These are phyloP conservation scores for Anthonomus grandis DNA, from an alignment of 1,140 invertebrate species.

Conservation along the genomic window DNA sequence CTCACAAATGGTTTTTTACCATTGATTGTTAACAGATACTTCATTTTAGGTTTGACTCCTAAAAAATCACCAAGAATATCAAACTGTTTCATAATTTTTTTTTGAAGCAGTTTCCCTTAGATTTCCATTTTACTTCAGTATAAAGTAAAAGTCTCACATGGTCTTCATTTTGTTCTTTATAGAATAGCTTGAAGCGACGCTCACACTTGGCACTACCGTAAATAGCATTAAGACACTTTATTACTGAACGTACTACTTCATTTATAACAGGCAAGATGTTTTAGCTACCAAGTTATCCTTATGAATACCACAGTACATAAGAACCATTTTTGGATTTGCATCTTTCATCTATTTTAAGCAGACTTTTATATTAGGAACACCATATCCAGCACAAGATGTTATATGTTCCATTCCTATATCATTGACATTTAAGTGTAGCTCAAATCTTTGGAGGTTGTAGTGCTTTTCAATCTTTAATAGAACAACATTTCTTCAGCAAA, in stretches of 20 bases:
- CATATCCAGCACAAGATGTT: slow-evolving; percentile 23
- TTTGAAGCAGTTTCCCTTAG: slow-evolving; percentile 33
- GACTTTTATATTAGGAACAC: slow-evolving; percentile 27
- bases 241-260: slow-evolving; percentile 30
- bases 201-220: slow-evolving; percentile 31
- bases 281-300: slow-evolving; percentile 27
- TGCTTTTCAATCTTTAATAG: slow-evolving; percentile 37
- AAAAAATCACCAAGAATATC: slow-evolving; percentile 30
- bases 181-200: slow-evolving; percentile 32
- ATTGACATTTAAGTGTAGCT: too few species aligned
- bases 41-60: slow-evolving; percentile 32
- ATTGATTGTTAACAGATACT: slow-evolving; percentile 30
- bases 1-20: slow-evolving; percentile 28
- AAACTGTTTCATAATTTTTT: slow-evolving; percentile 34
- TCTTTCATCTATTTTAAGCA: slow-evolving; percentile 25
- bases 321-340: slow-evolving; percentile 30
- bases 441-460: slow-evolving; percentile 35
- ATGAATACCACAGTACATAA: slow-evolving; percentile 36
- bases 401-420: too few species aligned
- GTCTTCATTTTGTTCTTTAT: slow-evolving; percentile 33
- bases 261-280: slow-evolving; percentile 33
- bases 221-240: slow-evolving; percentile 32
- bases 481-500: slow-evolving; percentile 36
- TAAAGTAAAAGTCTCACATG: slow-evolving; percentile 34
- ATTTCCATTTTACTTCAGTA: slow-evolving; percentile 34